Evolutionary conservation across 1,140 invertebrate genomes (phyloP), one percentile per base, ranked within the genome.

Genomic region (Mycetomoellerius zeteki): DNA sequence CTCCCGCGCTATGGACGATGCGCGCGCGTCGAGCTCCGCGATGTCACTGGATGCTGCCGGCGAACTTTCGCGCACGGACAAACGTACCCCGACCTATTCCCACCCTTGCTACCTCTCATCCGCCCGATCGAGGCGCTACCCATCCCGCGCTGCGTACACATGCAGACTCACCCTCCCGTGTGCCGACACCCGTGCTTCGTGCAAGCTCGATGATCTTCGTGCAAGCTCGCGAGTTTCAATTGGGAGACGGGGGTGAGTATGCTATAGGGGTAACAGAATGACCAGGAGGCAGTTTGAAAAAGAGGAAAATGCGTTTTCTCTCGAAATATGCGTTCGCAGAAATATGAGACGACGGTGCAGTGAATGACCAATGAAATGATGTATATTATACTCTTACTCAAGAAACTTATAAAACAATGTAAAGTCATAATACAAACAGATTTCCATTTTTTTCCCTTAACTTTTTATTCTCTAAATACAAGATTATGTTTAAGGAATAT

Each of bases 11-110:
- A 43, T 65, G 14, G 10, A 78, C 89, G 89, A 86, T 90, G 86
- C 92, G 91, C 92, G 92, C 94, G 93, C 93, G 92, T 72, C 89
- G 90, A 94, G 91, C 85, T 93, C 89, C 94, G 94, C 94, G 94
- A 92, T 92, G 89, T 89, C 91, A 95, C 94, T 94, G 94, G 90
- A 92, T 90, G 92, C 86, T 92, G 91, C 89, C 76, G 86, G 78
- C 67, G 86, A 92, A 91, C 84, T 93, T 93, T 89, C 65, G 88
- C 87, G 90, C 88, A 90, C 89, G 89, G 87, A 89, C 76, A 87
- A 86, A 60, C 89, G 71, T 91, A 65, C 75, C 69, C 71, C 87
- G 67, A 87, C 73, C 78, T 37, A 72, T 67, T 67, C 67, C 89
- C 82, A 67, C 84, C 77, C 54, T 60, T 82, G 54, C 43, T 85